Percentiles rank a stretch among this genome's conserved stretches.
Conservation (phyloP, 2,113 vertebrate species). For the Arothron firmamentum region DNA sequence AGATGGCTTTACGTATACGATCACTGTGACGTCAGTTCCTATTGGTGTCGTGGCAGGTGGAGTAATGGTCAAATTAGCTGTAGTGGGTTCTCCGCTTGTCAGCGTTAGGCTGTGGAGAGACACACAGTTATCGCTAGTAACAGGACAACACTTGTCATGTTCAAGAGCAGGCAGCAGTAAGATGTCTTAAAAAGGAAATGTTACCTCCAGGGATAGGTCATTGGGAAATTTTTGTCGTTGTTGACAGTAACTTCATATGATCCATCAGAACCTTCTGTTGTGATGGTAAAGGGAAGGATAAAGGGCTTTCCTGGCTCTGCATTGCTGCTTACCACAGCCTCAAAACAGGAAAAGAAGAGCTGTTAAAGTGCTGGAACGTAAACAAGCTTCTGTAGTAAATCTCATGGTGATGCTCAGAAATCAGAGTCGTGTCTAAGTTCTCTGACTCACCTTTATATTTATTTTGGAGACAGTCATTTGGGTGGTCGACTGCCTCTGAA, state of each 20-base stretch:
- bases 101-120: constrained; percentile 50
- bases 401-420: too few species aligned
- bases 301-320: constrained; percentile 62
- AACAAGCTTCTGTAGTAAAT: too few species aligned
- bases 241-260: constrained; percentile 42
- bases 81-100: constrained; percentile 35
- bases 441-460: constrained; percentile 56
- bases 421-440: too few species aligned
- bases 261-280: constrained; percentile 52
- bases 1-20: constrained; percentile 55
- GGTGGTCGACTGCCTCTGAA: constrained; percentile 74
- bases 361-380: background rate
- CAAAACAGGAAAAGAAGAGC: background rate
- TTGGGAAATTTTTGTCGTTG: constrained; percentile 57
- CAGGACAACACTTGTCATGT: background rate
- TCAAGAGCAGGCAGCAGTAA: background rate
- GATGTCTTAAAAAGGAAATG: background rate
- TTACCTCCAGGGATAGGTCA: constrained; percentile 25
- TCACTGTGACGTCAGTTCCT: constrained; percentile 72
- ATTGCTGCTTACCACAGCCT: constrained; percentile 57
- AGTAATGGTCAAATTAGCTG: constrained; percentile 47
- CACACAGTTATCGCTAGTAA: background rate
- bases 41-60: constrained; percentile 44
- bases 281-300: constrained; percentile 55
- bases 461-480: constrained; percentile 70